Conservation (phyloP, 2,888 invertebrate species). For the Drosophila paramelanica region DNA sequence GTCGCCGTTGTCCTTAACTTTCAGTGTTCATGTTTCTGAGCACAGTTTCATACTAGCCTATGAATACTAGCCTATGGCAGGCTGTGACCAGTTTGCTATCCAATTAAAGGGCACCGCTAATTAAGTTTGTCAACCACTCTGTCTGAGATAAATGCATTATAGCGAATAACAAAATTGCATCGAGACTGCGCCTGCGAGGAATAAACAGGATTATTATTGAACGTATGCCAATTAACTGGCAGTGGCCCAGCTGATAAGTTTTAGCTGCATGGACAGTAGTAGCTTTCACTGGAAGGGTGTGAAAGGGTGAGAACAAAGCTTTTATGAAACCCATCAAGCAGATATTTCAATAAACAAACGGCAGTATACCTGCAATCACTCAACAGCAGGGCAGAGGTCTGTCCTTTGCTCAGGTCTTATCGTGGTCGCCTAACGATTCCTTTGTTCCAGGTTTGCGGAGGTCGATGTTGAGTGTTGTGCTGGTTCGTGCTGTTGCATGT, state of each 20-base stretch:
- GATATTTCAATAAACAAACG: neutral
- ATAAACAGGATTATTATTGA: conserved; percentile 5
- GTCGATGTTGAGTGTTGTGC: neutral
- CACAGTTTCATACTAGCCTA: conserved; percentile 6
- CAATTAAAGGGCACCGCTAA: neutral
- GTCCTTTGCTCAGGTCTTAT: conserved; percentile 6
- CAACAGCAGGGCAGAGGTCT: neutral
- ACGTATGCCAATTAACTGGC: conserved; percentile 16
- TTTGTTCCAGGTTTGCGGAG: conserved; percentile 14
- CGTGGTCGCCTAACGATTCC: conserved; percentile 21
- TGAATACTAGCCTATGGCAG: too few relatives aligned
- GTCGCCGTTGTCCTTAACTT: conserved; percentile 54
- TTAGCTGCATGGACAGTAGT: neutral
- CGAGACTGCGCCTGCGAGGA: neutral
- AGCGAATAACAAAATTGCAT: neutral
- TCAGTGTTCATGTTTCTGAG: conserved; percentile 47
- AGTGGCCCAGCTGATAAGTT: neutral
- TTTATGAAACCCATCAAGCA: neutral
- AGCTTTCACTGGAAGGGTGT: neutral
- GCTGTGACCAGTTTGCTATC: neutral
- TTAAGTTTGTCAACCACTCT: neutral
- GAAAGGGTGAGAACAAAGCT: too few relatives aligned
- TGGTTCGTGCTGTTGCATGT: conserved; percentile 38
- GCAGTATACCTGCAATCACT: neutral
- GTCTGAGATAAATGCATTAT: too few relatives aligned